Evolutionary conservation across 2,113 vertebrate species (phyloP).

Genomic region (Psophia crepitans): DNA sequence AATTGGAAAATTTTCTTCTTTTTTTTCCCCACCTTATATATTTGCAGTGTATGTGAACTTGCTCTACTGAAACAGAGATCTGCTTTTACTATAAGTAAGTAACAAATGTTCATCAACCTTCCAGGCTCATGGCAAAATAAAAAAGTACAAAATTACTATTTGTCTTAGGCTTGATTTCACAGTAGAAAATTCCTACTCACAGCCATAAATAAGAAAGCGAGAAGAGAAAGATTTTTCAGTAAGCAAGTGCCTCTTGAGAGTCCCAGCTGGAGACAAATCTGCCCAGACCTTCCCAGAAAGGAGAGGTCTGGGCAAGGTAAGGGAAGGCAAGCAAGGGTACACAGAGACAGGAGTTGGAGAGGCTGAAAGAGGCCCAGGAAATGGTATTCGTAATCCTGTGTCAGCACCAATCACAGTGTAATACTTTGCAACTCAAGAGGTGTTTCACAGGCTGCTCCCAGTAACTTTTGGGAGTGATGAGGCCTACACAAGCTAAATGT

Average conservation of each 20-base stretch:
- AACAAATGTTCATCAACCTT: no score
- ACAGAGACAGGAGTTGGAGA: background rate
- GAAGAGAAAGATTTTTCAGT: background rate
- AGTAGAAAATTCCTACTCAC: background rate
- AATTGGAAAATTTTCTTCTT: background rate
- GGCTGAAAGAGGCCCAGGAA: background rate
- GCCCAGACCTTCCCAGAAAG: background rate
- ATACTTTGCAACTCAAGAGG: background rate
- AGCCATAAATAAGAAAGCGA: background rate
- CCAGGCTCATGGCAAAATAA: background rate
- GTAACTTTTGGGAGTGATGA: background rate
- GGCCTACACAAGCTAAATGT: no score
- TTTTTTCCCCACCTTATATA: background rate
- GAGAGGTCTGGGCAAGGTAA: background rate
- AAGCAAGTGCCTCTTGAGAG: background rate
- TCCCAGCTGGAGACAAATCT: background rate
- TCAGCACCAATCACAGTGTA: rapidly evolving
- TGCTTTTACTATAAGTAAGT: background rate
- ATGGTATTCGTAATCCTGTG: background rate
- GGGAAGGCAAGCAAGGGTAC: background rate
- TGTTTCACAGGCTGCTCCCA: background rate
- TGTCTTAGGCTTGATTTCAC: background rate
- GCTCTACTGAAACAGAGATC: background rate
- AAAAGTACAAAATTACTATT: background rate
- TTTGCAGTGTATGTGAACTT: background rate